Conservation (phyloP, 2,113 vertebrate species). For the Dolichotis patagonum region DNA sequence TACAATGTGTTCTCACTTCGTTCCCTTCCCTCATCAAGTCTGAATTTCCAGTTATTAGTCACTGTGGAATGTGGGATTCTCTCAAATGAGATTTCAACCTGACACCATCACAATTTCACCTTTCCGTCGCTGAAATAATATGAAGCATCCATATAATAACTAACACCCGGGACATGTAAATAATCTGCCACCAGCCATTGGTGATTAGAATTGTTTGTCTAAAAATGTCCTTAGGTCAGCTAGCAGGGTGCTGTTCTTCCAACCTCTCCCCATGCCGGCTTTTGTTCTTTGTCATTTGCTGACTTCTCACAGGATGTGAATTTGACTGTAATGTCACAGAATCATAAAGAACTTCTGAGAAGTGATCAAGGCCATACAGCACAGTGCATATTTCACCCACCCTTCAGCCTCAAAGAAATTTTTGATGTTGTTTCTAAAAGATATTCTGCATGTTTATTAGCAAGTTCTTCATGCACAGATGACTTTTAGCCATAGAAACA, state of each 20-base stretch:
- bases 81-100: slow-evolving; percentile 71
- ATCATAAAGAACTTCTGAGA: slow-evolving; percentile 49
- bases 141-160: background rate
- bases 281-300: slow-evolving; percentile 50
- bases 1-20: slow-evolving; percentile 28
- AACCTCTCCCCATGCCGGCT: slow-evolving; percentile 54
- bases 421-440: slow-evolving; percentile 31
- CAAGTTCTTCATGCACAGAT: slow-evolving; percentile 4
- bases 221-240: slow-evolving; percentile 64
- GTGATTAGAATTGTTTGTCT: slow-evolving; percentile 67
- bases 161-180: slow-evolving; percentile 50
- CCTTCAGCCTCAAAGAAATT: slow-evolving; percentile 1
- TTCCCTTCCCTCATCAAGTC: background rate
- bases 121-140: slow-evolving; percentile 32
- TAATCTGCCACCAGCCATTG: background rate
- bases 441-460: background rate
- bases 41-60: slow-evolving; percentile 62
- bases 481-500: background rate
- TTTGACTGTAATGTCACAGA: background rate
- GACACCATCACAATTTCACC: slow-evolving; percentile 13
- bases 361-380: background rate
- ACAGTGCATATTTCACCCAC: background rate
- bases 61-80: slow-evolving; percentile 26
- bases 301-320: slow-evolving; percentile 72
- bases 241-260: slow-evolving; percentile 58